Percentiles rank a stretch among this genome's conserved stretches.
These are phyloP conservation scores for Amphiduros pacificus DNA, from an alignment of 2,888 invertebrate genomes.

Conservation along the genomic window DNA sequence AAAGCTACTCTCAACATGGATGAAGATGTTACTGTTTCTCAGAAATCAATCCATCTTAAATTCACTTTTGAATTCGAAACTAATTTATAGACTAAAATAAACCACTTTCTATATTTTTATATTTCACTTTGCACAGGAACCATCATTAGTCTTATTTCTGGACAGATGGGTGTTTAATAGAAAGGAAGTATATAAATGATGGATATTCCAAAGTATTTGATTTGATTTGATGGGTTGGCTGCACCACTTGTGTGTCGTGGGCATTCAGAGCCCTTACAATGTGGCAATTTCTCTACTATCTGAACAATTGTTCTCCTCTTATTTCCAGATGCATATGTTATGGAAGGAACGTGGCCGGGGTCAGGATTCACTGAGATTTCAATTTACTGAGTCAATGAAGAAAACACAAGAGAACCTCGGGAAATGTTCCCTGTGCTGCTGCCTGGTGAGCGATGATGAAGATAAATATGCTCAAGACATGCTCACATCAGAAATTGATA, in stretches of 20 bases:
- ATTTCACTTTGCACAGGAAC: too few relatives aligned
- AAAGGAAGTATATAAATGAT: too few relatives aligned
- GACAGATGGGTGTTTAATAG: too few relatives aligned
- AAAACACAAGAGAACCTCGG: conserved; percentile 24
- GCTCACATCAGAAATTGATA: conserved; percentile 27
- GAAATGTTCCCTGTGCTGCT: conserved; percentile 15
- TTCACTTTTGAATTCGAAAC: background rate
- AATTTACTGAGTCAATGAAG: conserved; percentile 26
- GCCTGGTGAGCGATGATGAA: conserved; percentile 4
- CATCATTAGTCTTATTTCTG: too few relatives aligned
- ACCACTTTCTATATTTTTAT: background rate
- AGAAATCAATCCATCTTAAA: background rate
- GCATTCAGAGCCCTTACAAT: too few relatives aligned
- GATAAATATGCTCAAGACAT: conserved; percentile 29
- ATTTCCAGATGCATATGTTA: conserved; percentile 1
- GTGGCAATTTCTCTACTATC: too few relatives aligned
- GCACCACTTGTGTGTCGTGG: too few relatives aligned
- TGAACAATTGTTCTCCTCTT: background rate
- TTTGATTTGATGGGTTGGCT: too few relatives aligned
- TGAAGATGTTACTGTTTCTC: background rate
- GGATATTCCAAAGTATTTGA: too few relatives aligned
- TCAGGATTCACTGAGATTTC: conserved; percentile 11
- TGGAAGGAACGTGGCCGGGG: background rate
- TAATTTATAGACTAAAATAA: background rate
- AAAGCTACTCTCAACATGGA: background rate